A percentile compares a stretch with the other conserved stretches of the same genome.
These are phyloP conservation scores for Meloidogyne floridensis DNA, from an alignment of 1,140 invertebrate genomes.

Conservation along the genomic window DNA sequence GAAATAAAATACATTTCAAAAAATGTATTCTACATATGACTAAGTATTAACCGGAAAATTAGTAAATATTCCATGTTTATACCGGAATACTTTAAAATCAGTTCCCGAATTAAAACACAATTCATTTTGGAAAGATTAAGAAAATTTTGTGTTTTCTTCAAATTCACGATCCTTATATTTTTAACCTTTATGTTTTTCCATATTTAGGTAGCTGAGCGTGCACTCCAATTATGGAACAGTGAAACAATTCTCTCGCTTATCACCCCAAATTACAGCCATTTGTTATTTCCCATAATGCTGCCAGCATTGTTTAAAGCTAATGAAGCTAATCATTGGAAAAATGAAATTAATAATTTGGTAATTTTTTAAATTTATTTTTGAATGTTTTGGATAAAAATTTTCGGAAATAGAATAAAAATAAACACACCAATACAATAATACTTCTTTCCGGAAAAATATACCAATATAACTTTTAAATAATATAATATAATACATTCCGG, in stretches of 20 bases:
- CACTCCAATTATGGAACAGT: constrained; percentile 19
- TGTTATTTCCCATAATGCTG: constrained; percentile 3
- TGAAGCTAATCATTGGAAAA: constrained; percentile 8
- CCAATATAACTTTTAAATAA: too few relatives aligned
- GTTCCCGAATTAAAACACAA: neutral
- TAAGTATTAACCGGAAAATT: too few relatives aligned
- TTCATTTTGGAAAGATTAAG: neutral
- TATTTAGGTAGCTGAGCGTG: constrained; percentile 7
- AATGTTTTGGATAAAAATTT: too few relatives aligned
- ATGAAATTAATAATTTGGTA: constrained; percentile 5
- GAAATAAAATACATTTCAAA: neutral
- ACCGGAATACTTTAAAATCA: too few relatives aligned
- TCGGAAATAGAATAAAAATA: too few relatives aligned
- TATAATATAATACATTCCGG: too few relatives aligned
- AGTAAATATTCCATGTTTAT: too few relatives aligned
- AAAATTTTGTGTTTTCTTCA: neutral
- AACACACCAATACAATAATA: too few relatives aligned
- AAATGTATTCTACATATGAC: too few relatives aligned
- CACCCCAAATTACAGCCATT: neutral
- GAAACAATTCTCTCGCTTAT: neutral
- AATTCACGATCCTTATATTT: too few relatives aligned
- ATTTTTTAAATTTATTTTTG: neutral
- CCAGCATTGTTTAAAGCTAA: neutral
- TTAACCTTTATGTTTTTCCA: neutral
- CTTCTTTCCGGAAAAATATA: too few relatives aligned